Evolutionary conservation across 2,888 invertebrate genomes (phyloP), one percentile per base, ranked within the genome.

Genomic region (Rhimphoctona megacephalus): DNA sequence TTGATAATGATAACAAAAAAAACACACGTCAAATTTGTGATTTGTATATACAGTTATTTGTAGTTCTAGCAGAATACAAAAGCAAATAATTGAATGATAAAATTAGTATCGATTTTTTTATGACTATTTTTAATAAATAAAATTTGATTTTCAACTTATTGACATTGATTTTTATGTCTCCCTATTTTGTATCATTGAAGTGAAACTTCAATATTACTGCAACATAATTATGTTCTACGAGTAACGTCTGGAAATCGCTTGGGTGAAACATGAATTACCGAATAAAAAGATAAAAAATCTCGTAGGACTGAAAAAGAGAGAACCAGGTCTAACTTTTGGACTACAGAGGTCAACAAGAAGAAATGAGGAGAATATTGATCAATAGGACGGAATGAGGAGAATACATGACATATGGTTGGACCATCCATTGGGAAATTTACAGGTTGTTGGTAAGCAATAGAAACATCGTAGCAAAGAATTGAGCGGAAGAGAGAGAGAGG

Each of bases 361-460:
- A 49, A 39, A n/a, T n/a, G n/a, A n/a, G n/a, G n/a, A n/a, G n/a
- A n/a, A n/a, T n/a, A n/a, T n/a, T n/a, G n/a, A n/a, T n/a, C n/a
- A n/a, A n/a, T n/a, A n/a, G n/a, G n/a, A n/a, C n/a, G 52, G 36
- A 39, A 70, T 39, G 61, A 61, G 33, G 17, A 3, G 14, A 49
- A 54, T 54, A n/a, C n/a, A 54, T 54, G 69, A 57, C 79, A 66
- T 72, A 80, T 70, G 54, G 33, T 67, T 70, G 33, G 46, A 33
- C 67, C 17, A 33, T 11, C 17, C 43, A 66, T 43, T 52, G 70
- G 54, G n/a, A n/a, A n/a, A n/a, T 66, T 57, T 67, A 49, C 49
- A 66, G n/a, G 69, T 52, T 85, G 81, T 70, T 81, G 49, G 82
- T 73, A 76, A 88, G 83, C 74, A 61, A 87, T 73, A 36, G 77